Conservation (phyloP, 2,888 invertebrate species). For the Platycheirus albimanus region DNA sequence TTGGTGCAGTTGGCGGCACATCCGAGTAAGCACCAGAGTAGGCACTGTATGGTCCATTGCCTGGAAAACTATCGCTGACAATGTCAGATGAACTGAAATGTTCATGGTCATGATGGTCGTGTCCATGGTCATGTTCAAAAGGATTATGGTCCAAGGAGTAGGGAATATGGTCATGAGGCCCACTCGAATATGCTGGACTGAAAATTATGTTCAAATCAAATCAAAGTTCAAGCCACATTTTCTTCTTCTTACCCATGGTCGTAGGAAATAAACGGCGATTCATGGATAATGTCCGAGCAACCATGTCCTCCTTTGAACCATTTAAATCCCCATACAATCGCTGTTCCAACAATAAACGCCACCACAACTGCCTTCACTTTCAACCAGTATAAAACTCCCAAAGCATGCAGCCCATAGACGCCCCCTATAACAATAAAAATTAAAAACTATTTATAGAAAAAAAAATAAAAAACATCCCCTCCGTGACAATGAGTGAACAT, state of each 20-base stretch:
- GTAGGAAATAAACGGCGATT: constrained; percentile 76
- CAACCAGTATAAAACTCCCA: constrained; percentile 81
- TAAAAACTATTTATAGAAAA: constrained; percentile 2
- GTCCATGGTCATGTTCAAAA: constrained; percentile 79
- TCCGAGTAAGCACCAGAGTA: constrained; percentile 66
- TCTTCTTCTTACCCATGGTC: constrained; percentile 80
- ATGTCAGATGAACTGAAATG: constrained; percentile 77
- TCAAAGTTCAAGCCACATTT: neutral
- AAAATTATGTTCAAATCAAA: neutral
- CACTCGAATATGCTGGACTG: constrained; percentile 77
- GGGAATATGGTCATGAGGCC: constrained; percentile 77
- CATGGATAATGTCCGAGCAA: constrained; percentile 75
- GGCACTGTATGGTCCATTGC: constrained; percentile 71
- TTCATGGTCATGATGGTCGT: constrained; percentile 76
- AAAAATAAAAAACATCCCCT: constrained; percentile 26
- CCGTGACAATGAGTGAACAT: constrained; percentile 77
- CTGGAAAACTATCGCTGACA: constrained; percentile 67
- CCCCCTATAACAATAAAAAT: constrained; percentile 75
- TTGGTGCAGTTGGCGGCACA: constrained; percentile 40
- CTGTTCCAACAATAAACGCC: constrained; percentile 81
- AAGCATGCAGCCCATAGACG: constrained; percentile 78
- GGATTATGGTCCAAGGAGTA: constrained; percentile 76
- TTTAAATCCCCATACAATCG: constrained; percentile 79
- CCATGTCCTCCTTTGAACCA: constrained; percentile 78
- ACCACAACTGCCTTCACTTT: constrained; percentile 81